phyloP scores from a whole-genome alignment of 2,888 invertebrate genomes.

The Operophtera brumata region DNA sequence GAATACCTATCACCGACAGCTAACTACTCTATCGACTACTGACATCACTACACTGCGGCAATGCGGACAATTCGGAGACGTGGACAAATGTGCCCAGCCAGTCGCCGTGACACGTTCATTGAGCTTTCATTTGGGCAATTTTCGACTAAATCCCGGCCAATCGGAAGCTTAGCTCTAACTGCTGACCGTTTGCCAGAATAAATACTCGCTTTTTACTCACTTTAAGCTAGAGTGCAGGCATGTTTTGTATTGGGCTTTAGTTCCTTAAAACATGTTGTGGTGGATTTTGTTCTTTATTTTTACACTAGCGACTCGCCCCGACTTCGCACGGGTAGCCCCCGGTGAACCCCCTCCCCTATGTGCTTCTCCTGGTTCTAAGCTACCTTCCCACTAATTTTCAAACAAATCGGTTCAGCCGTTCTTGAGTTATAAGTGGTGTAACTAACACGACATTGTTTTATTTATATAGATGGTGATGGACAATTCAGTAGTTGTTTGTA shows the following conservation, averaged over 20 bases:
- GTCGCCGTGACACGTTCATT: conserved; percentile 77
- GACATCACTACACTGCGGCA: conserved; percentile 65
- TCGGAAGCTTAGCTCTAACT: conserved; percentile 60
- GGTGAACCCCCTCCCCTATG: too few species aligned
- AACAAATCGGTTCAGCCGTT: too few species aligned
- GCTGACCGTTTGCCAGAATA: conserved; percentile 57
- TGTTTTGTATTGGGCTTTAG: conserved; percentile 17
- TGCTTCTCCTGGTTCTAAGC: too few species aligned
- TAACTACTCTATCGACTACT: conserved; percentile 35
- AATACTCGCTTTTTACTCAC: conserved; percentile 49
- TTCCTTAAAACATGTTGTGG: neutral
- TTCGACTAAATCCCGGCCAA: conserved; percentile 75
- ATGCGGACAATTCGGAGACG: conserved; percentile 76
- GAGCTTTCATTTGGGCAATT: conserved; percentile 80
- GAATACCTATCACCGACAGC: too few species aligned
- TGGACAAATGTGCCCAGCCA: conserved; percentile 75
- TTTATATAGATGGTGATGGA: too few species aligned
- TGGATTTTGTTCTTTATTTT: neutral
- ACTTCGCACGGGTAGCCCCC: too few species aligned
- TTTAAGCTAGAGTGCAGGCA: conserved; percentile 32
- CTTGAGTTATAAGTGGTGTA: too few species aligned
- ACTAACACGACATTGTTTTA: too few species aligned
- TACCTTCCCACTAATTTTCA: too few species aligned
- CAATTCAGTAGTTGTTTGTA: too few species aligned
- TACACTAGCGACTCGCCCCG: too few species aligned